Evolutionary conservation across 92 coral and sea anemone genomes (phyloP), one percentile per base, ranked within the genome.

Genomic region (Metridium senile): DNA sequence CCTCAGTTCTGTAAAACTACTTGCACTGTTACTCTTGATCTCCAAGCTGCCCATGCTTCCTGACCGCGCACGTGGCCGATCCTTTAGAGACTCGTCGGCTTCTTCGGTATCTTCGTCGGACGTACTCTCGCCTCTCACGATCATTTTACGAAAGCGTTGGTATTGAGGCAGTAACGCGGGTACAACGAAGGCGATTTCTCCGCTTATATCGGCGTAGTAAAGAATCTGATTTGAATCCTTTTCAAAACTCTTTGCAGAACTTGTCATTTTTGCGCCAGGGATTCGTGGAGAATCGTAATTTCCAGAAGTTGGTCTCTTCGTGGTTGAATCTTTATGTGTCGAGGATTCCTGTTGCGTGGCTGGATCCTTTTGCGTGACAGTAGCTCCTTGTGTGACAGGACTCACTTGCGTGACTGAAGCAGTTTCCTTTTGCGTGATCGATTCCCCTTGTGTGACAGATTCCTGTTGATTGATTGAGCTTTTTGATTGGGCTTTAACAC

Each of bases 111-210:
- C 97, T 17, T 78, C 93, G 8, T 91, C 93, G 2, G 86, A 75
- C 52, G 85, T 81, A 27, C 75, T 74, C 72, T 72, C 97, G n/a
- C 51, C 87, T 39, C 67, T 77, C 61, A 63, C 90, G 29, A 81
- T 46, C 84, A 86, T 76, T 32, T 78, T 74, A 56, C 91, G 88
- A 68, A 85, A 86, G 58, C 82, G 90, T 74, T 83, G 93, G 62
- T 87, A 86, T 34, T 92, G 87, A 29, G 99, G 96, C 11, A 92
- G 86, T 56, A 95, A 76, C 30, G 97, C 87, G 20, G 99, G 99
- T 35, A 89, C 88, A 34, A 96, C 88, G 72, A 96, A 96, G 8
- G 99, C 99, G 33, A 96, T 90, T 58, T 96, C 99, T 61, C 97
- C 81, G 68, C 97, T 82, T 26, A 87, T 90, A 68, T 92, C 93